Evolutionary conservation across 2,888 invertebrate genomes (phyloP).

Genomic region (Poecilus cupreus): DNA sequence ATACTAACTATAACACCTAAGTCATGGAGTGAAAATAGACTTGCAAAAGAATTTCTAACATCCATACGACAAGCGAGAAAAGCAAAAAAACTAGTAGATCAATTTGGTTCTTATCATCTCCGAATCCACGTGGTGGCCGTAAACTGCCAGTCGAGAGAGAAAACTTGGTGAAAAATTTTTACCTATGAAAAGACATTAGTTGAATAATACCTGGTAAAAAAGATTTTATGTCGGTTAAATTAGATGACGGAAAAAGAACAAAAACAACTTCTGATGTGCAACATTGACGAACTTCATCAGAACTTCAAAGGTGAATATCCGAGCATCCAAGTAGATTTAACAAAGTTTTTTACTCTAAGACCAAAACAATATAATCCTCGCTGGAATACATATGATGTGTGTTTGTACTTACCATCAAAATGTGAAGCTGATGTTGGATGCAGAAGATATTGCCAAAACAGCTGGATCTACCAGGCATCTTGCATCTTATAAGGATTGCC

Average conservation of each 20-base stretch:
- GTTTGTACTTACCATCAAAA: slow-evolving; percentile 59
- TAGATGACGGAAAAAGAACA: slow-evolving; percentile 51
- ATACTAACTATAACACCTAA: background rate
- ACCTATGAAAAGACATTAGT: slow-evolving; percentile 46
- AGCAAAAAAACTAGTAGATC: background rate
- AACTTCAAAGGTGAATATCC: slow-evolving; percentile 47
- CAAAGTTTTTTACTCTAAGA: no score
- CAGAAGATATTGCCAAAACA: slow-evolving; percentile 34
- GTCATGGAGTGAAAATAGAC: background rate
- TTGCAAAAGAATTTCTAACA: background rate
- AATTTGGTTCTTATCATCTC: background rate
- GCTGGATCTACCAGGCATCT: slow-evolving; percentile 6
- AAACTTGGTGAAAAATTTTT: slow-evolving; percentile 37
- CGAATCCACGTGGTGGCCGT: background rate
- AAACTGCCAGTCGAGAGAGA: background rate
- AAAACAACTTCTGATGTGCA: slow-evolving; percentile 56
- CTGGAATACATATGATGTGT: slow-evolving; percentile 60
- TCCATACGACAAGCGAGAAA: background rate
- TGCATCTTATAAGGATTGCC: no score
- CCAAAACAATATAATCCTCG: no score
- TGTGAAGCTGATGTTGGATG: slow-evolving; percentile 53
- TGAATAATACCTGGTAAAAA: slow-evolving; percentile 58
- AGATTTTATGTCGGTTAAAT: slow-evolving; percentile 54
- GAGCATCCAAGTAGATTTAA: no score
- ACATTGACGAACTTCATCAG: slow-evolving; percentile 54